These are phyloP conservation scores for Zophobas atratus DNA, from an alignment of 1,140 invertebrate genomes.

Conservation along the genomic window DNA sequence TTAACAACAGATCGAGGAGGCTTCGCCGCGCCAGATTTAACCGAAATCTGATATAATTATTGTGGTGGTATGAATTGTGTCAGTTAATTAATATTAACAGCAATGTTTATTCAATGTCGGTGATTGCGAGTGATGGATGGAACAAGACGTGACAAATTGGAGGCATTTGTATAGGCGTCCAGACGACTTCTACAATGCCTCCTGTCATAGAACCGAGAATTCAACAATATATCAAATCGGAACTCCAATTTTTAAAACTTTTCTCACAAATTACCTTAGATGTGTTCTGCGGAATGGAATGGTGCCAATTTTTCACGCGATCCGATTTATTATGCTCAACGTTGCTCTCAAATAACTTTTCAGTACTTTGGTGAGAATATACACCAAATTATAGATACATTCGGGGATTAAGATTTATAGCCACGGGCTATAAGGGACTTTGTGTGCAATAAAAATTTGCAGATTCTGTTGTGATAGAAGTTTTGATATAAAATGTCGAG, in stretches of 20 bases:
- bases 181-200: slow-evolving; percentile 21
- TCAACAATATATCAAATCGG: slow-evolving; percentile 20
- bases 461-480: no score
- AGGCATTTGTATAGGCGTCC: slow-evolving; percentile 22
- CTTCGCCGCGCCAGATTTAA: background rate
- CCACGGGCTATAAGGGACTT: no score
- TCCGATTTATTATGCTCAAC: slow-evolving; percentile 14
- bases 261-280: slow-evolving; percentile 3
- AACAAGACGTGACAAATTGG: slow-evolving; percentile 27
- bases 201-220: slow-evolving; percentile 16
- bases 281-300: background rate
- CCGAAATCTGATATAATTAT: background rate
- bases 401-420: no score
- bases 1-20: slow-evolving; percentile 1
- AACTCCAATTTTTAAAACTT: slow-evolving; percentile 30
- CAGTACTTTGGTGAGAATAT: no score
- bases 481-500: no score
- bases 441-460: no score
- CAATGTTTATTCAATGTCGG: background rate
- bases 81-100: slow-evolving; percentile 18
- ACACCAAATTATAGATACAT: no score
- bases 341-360: background rate
- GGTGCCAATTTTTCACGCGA: background rate
- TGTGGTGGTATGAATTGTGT: background rate
- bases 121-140: background rate